Base-by-base conservation (phyloP, 2,113 vertebrate species). In the Oreochromis aureus region DNA sequence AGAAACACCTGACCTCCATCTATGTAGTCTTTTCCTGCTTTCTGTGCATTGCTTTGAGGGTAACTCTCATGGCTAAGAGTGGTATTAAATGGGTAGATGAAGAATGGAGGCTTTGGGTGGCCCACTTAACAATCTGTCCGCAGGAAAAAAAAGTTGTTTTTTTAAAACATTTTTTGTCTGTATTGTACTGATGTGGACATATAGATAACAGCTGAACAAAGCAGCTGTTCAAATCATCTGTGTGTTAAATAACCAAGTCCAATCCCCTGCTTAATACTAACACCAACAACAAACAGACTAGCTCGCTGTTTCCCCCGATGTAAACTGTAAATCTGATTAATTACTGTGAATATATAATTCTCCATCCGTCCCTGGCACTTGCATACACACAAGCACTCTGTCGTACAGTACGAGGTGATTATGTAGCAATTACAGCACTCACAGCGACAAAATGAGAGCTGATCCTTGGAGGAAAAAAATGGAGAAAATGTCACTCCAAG, bases 321-420 rank as follows among this genome's bases (percentile, higher is more conserved):
- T 91, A 91, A 94, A 94, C 93, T 93, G 92, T 90, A 94, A 94
- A 95, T 95, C 94, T 91, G 92, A 94, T 95, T 93, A 95, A 96
- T 95, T 95, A 94, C 91, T 90, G 86, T 88, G 92, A 91, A 95
- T 94, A 61, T 92, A 94, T 94, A 94, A 94, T 93, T 93, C 92
- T 90, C 85, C 41, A 82, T 87, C 81, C 66, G 71, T 93, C 88
- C 78, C 51, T 22, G 36, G 80, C 84, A 63, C 89, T 5, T 34
- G 13, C 73, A 81, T 55, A 66, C 44, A 73, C 69, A 80, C 79
- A 84, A 58, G 24, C 54, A 53, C 69, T 55, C 11, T 6, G 53
- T 83, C 27, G 78, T 82, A 87, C 90, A 89, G 89, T 90, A 89
- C 58, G 87, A 92, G 84, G 92, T 90, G 92, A 94, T 95, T 94